Percentiles rank a stretch among this genome's conserved stretches.
Evolutionary conservation across 2,888 invertebrate species (phyloP).

Genomic region (Sepioteuthis lessoniana): DNA sequence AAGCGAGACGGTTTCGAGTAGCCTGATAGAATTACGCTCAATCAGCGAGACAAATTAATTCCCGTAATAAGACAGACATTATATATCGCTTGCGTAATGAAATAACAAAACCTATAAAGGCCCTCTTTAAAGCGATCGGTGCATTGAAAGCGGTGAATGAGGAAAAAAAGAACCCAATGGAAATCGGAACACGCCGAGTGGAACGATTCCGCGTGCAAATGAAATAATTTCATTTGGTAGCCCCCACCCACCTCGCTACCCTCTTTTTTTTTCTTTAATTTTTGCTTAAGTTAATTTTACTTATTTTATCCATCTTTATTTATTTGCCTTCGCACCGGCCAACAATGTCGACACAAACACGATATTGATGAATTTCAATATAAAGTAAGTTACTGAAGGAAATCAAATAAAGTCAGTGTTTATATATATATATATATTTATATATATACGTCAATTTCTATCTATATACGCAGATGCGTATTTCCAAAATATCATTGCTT

Average conservation of each 20-base stretch:
- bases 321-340: background rate
- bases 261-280: too few relatives aligned
- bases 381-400: background rate
- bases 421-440: slow-evolving; percentile 33
- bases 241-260: too few relatives aligned
- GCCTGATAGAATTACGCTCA: background rate
- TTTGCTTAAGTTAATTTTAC: background rate
- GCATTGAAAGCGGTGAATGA: background rate
- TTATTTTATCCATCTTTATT: background rate
- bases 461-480: background rate
- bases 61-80: slow-evolving; percentile 11
- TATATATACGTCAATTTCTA: background rate
- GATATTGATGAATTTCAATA: slow-evolving; percentile 1
- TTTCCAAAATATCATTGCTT: background rate
- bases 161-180: background rate
- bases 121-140: too few relatives aligned
- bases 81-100: background rate
- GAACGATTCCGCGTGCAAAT: background rate
- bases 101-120: background rate
- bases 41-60: slow-evolving; percentile 20
- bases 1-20: background rate
- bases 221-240: background rate
- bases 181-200: background rate
- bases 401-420: background rate
- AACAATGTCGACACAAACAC: background rate